Percentiles rank a stretch among this genome's conserved stretches.
These are phyloP conservation scores for Siniperca knerii DNA, from an alignment of 2,113 vertebrate species.

Conservation along the genomic window DNA sequence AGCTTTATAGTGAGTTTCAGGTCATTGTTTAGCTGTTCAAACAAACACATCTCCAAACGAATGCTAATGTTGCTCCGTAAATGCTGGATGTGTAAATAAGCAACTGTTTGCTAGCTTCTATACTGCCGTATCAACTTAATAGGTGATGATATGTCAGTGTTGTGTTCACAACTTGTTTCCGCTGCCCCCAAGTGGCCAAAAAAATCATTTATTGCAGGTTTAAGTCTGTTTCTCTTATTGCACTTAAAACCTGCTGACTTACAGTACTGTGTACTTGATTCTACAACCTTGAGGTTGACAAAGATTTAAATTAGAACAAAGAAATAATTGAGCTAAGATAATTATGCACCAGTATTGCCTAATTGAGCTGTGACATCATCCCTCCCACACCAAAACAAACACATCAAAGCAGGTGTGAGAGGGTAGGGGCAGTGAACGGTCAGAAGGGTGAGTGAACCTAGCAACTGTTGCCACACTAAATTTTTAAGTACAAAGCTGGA, in stretches of 20 bases:
- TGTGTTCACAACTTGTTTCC: neutral
- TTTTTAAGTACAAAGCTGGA: slow-evolving; percentile 35
- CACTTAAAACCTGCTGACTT: neutral
- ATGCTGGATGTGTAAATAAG: neutral
- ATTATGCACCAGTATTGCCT: slow-evolving; percentile 26
- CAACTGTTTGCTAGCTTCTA: neutral
- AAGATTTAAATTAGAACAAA: slow-evolving; percentile 7
- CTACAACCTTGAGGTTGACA: neutral
- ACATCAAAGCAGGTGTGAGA: slow-evolving; percentile 48
- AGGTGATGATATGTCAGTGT: neutral
- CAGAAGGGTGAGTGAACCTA: slow-evolving; percentile 23
- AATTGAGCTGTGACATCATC: slow-evolving; percentile 43
- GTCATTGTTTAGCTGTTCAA: too few species aligned
- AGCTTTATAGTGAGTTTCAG: too few species aligned
- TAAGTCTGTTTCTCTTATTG: neutral
- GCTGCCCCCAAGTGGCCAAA: neutral
- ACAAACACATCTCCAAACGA: too few species aligned
- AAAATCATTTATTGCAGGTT: neutral
- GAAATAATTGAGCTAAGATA: slow-evolving; percentile 11
- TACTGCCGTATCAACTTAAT: neutral
- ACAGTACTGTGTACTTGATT: neutral
- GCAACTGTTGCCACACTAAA: slow-evolving; percentile 23
- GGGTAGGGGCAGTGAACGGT: neutral
- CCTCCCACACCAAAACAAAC: slow-evolving; percentile 19
- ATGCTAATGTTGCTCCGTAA: too few species aligned